These are phyloP conservation scores for Amphilophus citrinellus DNA, from an alignment of 2,113 vertebrate genomes.

Conservation along the genomic window DNA sequence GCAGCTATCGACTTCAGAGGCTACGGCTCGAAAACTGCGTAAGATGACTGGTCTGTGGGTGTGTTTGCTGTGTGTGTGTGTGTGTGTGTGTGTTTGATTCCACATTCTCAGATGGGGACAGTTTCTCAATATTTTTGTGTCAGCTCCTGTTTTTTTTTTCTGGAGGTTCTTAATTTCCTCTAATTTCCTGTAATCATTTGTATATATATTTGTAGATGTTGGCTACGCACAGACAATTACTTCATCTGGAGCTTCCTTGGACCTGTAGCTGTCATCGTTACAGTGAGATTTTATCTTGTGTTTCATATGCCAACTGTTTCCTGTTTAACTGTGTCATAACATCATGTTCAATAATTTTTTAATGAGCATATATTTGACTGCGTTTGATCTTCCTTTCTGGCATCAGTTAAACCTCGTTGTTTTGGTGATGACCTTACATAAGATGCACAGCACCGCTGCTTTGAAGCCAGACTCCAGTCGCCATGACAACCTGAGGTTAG, in stretches of 20 bases:
- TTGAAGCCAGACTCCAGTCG: constrained; percentile 95
- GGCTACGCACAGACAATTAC: constrained; percentile 91
- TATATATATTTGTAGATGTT: constrained; percentile 82
- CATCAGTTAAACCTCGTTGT: constrained; percentile 90
- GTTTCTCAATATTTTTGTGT: background rate
- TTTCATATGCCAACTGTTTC: background rate
- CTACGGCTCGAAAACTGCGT: constrained; percentile 91
- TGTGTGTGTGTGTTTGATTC: background rate
- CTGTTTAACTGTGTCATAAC: background rate
- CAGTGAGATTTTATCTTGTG: constrained; percentile 78
- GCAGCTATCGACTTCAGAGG: constrained; percentile 93
- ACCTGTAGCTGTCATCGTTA: constrained; percentile 89
- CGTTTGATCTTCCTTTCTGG: background rate
- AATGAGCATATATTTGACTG: background rate
- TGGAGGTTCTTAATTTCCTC: background rate
- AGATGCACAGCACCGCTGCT: constrained; percentile 90
- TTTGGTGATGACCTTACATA: constrained; percentile 93
- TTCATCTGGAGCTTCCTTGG: constrained; percentile 97
- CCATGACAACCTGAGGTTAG: constrained; percentile 93
- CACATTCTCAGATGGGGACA: background rate
- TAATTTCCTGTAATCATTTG: constrained; percentile 23
- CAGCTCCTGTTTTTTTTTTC: background rate
- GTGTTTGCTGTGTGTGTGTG: constrained; percentile 12
- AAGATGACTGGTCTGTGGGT: constrained; percentile 58
- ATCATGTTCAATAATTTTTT: background rate